Conservation (phyloP, 2,797 vertebrate species). For the Hozukius guyotensis region DNA sequence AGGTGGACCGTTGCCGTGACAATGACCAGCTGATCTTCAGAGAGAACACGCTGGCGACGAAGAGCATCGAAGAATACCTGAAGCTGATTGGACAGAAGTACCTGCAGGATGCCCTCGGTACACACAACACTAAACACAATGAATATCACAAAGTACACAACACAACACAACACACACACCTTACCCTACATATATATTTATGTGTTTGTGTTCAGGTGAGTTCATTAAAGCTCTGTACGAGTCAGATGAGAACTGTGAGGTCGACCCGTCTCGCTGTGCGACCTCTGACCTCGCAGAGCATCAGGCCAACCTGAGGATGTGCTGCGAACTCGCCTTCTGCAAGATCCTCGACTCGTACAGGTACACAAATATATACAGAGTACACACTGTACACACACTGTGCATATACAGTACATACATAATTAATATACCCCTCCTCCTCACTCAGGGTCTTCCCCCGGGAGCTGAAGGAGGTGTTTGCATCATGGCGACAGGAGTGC, state of each 20-base stretch:
- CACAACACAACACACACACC: neutral
- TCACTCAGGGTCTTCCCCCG: slow-evolving; percentile 88
- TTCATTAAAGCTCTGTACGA: slow-evolving; percentile 97
- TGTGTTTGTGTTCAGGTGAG: slow-evolving; percentile 82
- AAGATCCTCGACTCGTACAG: slow-evolving; percentile 87
- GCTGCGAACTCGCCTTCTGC: slow-evolving; percentile 97
- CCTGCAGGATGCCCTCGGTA: slow-evolving; percentile 95
- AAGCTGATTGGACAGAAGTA: slow-evolving; percentile 97
- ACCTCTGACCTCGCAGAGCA: slow-evolving; percentile 90
- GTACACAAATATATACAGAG: slow-evolving; percentile 24
- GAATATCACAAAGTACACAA: neutral
- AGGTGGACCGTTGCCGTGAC: slow-evolving; percentile 95
- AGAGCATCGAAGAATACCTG: slow-evolving; percentile 96
- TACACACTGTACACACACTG: neutral
- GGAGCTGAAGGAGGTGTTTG: slow-evolving; percentile 96
- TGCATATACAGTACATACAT: neutral
- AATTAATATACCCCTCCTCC: neutral
- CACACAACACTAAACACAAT: slow-evolving; percentile 3
- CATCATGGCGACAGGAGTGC: slow-evolving; percentile 95
- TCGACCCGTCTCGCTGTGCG: slow-evolving; percentile 91
- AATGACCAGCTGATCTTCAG: slow-evolving; percentile 96
- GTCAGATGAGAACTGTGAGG: slow-evolving; percentile 98
- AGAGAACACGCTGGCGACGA: slow-evolving; percentile 96
- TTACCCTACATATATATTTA: neutral
- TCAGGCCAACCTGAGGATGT: slow-evolving; percentile 97